Evolutionary conservation across 2,113 vertebrate genomes (phyloP).

Genomic region (Gila orcuttii): DNA sequence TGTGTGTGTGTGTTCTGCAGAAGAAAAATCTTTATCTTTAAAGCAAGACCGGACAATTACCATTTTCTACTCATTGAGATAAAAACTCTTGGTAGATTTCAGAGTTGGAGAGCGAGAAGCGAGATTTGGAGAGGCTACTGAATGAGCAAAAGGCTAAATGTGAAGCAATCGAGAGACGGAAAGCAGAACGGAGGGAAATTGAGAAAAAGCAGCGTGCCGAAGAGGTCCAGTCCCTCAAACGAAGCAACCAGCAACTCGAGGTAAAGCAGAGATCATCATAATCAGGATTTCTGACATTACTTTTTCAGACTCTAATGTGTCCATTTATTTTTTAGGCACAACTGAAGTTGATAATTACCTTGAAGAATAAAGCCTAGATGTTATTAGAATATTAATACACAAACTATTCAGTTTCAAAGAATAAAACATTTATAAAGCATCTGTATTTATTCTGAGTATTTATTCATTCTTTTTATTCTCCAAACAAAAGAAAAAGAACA

Average conservation of each 20-base stretch:
- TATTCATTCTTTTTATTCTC: neutral
- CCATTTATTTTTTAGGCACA: slow-evolving; percentile 80
- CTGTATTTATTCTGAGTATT: neutral
- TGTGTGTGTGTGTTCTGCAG: neutral
- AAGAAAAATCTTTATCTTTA: neutral
- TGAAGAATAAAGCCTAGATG: slow-evolving; percentile 74
- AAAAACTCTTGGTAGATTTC: slow-evolving; percentile 74
- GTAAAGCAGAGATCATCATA: slow-evolving; percentile 62
- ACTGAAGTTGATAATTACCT: slow-evolving; percentile 83
- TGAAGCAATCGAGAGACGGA: slow-evolving; percentile 81
- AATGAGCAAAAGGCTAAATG: slow-evolving; percentile 83
- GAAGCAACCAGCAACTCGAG: slow-evolving; percentile 88
- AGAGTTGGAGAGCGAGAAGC: slow-evolving; percentile 83
- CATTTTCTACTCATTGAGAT: neutral
- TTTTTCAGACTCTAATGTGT: neutral
- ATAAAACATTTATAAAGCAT: slow-evolving; percentile 12
- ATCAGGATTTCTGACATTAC: neutral
- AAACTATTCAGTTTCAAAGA: neutral
- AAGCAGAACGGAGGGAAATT: slow-evolving; percentile 78
- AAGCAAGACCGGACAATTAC: neutral
- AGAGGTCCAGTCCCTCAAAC: slow-evolving; percentile 86
- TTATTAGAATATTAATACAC: neutral
- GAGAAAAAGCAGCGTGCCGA: slow-evolving; percentile 87
- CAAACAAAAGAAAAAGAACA: neutral
- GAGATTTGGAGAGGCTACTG: slow-evolving; percentile 81